Percentiles rank a stretch among this genome's conserved stretches.
Evolutionary conservation across 2,888 invertebrate genomes (phyloP).

Genomic region (Exocentrus adspersus): DNA sequence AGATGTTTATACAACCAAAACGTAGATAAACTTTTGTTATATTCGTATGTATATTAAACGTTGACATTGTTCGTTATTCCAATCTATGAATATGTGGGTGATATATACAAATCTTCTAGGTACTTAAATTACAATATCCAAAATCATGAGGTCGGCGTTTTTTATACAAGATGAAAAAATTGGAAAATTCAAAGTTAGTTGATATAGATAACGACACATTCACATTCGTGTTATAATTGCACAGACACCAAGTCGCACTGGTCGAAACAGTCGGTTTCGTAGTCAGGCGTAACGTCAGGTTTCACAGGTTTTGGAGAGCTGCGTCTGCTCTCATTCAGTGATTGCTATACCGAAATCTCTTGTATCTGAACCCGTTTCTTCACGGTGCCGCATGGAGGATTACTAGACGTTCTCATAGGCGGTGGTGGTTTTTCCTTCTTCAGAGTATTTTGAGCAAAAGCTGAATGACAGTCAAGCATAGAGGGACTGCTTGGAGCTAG

Average conservation of each 20-base stretch:
- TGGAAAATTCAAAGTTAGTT: conserved; percentile 41
- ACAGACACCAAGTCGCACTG: conserved; percentile 60
- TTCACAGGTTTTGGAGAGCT: conserved; percentile 24
- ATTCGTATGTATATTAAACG: conserved; percentile 13
- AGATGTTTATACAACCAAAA: too few species aligned
- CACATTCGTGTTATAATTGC: conserved; percentile 58
- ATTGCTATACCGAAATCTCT: conserved; percentile 80
- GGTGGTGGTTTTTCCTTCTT: conserved; percentile 60
- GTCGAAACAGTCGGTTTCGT: conserved; percentile 44
- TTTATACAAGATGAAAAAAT: conserved; percentile 29
- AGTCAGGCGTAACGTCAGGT: conserved; percentile 26
- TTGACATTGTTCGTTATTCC: conserved; percentile 8
- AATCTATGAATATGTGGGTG: not conserved
- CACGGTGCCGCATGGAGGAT: conserved; percentile 67
- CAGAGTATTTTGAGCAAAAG: conserved; percentile 37
- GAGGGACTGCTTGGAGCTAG: conserved; percentile 62
- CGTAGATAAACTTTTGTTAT: too few species aligned
- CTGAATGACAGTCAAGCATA: conserved; percentile 50
- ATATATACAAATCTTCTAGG: conserved; percentile 23
- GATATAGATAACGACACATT: conserved; percentile 52
- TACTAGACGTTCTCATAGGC: conserved; percentile 61
- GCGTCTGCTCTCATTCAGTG: conserved; percentile 50
- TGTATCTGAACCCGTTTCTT: conserved; percentile 85
- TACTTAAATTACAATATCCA: conserved; percentile 25
- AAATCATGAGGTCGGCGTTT: conserved; percentile 20